Percentiles rank a stretch among this genome's conserved stretches.
Evolutionary conservation across 2,888 invertebrate species (phyloP).

Genomic region (Embidobia sp.): DNA sequence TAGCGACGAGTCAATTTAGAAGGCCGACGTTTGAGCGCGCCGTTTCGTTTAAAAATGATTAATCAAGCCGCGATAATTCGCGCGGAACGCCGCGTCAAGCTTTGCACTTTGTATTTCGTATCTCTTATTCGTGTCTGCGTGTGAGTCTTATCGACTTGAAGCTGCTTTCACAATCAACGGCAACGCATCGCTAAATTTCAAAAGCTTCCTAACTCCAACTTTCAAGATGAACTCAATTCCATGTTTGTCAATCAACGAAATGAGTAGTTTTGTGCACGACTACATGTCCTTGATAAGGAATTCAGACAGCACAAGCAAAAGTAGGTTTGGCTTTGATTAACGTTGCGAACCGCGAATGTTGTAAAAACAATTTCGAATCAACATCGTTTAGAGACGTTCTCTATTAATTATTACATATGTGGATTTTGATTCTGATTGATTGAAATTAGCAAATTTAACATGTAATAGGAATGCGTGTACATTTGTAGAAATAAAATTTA

Average conservation of each 20-base stretch:
- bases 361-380: too few relatives aligned
- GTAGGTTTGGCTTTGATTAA: too few relatives aligned
- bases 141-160: conserved; percentile 22
- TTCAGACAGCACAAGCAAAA: too few relatives aligned
- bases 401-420: too few relatives aligned
- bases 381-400: too few relatives aligned
- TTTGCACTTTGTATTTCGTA: conserved; percentile 28
- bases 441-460: too few relatives aligned
- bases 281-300: too few relatives aligned
- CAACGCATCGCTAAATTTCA: background rate
- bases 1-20: conserved; percentile 35
- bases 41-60: conserved; percentile 15
- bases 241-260: background rate
- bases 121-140: conserved; percentile 1
- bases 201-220: background rate
- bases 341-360: too few relatives aligned
- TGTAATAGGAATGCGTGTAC: too few relatives aligned
- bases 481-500: too few relatives aligned
- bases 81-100: conserved; percentile 13
- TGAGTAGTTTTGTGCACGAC: too few relatives aligned
- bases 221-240: background rate
- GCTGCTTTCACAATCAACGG: background rate
- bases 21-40: conserved; percentile 1
- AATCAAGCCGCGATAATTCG: conserved; percentile 29
- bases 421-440: too few relatives aligned